A percentile compares a stretch with the other conserved stretches of the same genome.
Evolutionary conservation across 2,113 vertebrate species (phyloP).

Genomic region (Megalops atlanticus): DNA sequence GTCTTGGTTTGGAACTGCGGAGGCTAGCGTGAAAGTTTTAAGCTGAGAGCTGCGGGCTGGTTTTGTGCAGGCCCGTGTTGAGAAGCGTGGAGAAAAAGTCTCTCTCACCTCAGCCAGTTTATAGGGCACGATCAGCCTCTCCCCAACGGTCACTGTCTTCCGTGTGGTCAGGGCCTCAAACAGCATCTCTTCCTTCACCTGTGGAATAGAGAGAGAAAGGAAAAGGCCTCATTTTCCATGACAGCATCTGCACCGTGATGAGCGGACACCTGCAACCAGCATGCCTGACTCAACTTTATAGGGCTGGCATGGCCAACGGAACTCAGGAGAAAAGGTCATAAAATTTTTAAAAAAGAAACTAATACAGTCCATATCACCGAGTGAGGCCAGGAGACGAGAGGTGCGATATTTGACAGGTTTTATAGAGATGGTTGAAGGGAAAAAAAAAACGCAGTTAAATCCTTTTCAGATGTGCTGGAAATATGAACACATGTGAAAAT

Average conservation of each 20-base stretch:
- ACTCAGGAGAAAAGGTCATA: background rate
- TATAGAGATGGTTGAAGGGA: background rate
- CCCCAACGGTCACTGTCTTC: slow-evolving; percentile 94
- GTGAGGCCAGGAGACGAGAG: background rate
- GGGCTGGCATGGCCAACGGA: background rate
- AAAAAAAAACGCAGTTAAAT: background rate
- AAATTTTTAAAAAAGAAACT: background rate
- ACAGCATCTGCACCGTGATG: background rate
- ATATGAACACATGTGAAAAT: too few relatives aligned
- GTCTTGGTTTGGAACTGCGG: too few relatives aligned
- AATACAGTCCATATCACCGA: background rate
- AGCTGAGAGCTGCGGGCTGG: too few relatives aligned
- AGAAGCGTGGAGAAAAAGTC: background rate
- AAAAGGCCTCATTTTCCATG: background rate
- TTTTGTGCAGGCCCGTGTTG: background rate
- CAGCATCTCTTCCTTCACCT: slow-evolving; percentile 98
- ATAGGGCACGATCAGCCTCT: slow-evolving; percentile 94
- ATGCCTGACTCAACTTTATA: background rate
- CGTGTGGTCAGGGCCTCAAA: slow-evolving; percentile 94
- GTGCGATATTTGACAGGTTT: background rate
- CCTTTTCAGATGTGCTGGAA: background rate
- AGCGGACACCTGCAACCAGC: background rate
- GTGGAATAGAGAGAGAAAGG: slow-evolving; percentile 18
- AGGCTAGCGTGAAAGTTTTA: too few relatives aligned
- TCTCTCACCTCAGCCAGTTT: slow-evolving; percentile 86